Evolutionary conservation across 1,140 invertebrate genomes (phyloP), one percentile per base, ranked within the genome.

Genomic region (Pentalonia nigronervosa): DNA sequence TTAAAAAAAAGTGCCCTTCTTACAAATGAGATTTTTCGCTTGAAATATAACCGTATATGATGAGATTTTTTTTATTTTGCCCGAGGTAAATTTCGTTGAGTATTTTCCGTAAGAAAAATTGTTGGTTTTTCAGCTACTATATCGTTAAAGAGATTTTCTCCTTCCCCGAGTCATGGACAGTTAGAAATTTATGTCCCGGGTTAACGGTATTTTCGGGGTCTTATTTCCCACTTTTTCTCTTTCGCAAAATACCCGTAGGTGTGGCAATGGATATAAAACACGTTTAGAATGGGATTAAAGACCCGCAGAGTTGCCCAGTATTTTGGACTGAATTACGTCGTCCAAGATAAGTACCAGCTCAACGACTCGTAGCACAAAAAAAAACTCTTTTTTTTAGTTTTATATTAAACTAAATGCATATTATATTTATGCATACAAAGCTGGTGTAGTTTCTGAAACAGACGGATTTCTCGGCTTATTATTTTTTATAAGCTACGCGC

Each of bases 261-360:
- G 47, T 87, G 47, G 86, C 47, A 87, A 87, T 48, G 86, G 45
- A 87, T 87, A 87, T 87, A 87, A 87, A 87, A 87, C 47, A 87
- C 86, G 86, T 87, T 87, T 87, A 87, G 86, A 87, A 87, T 48
- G 20, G 86, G 86, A 87, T 87, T 87, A 87, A 87, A 87, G 86
- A 48, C 86, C 47, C 86, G 86, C n/a, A 87, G 86, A 48, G 86
- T 87, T 47, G 2, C 45, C 45, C 86, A 34, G 86, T 47, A 23
- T 87, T 87, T 87, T 87, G 25, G 86, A 87, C 86, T 87, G 47
- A 87, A 87, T 87, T 87, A 87, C 45, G 47, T 48, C n/a, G 86
- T n/a, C 86, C 14, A 47, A 48, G 86, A 87, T 87, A 87, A 87
- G 86, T 87, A 87, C 86, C 86, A n/a, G 86, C 86, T 87, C 86